Percentiles rank a stretch among this genome's conserved stretches.
Evolutionary conservation across 2,113 vertebrate genomes (phyloP).

Genomic region (Pongo pygmaeus): DNA sequence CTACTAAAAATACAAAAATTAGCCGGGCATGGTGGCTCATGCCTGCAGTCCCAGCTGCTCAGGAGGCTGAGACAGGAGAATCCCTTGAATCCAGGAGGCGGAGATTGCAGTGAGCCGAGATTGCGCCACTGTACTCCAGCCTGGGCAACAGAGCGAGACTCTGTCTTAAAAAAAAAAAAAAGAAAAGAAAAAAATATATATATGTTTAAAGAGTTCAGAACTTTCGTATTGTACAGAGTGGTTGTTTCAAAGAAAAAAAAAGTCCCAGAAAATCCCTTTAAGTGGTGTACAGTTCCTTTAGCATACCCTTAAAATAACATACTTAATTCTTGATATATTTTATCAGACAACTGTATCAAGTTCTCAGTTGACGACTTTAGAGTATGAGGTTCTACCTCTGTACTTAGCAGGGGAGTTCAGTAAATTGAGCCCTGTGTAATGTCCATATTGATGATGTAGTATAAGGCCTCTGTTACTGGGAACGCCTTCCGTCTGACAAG

Average conservation of each 20-base stretch:
- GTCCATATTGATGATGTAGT: conserved; percentile 7
- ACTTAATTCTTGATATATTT: background rate
- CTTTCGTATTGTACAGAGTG: background rate
- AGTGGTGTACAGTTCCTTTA: background rate
- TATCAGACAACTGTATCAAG: background rate
- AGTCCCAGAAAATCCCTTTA: background rate
- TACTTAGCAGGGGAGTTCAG: background rate
- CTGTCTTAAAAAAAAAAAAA: background rate
- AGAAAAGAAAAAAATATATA: background rate
- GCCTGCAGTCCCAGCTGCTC: background rate
- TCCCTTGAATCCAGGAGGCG: background rate
- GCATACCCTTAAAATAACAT: background rate
- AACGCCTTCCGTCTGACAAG: conserved; percentile 30
- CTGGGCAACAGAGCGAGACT: background rate
- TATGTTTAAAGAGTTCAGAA: background rate
- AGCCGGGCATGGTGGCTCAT: background rate
- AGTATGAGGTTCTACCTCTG: background rate
- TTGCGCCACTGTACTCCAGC: background rate
- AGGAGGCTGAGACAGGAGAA: background rate
- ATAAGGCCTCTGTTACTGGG: background rate
- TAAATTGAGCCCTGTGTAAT: conserved; percentile 15
- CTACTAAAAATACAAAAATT: too few relatives aligned
- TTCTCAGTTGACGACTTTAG: conserved; percentile 6
- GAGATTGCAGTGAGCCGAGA: background rate
- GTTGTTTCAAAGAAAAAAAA: conserved; percentile 24